Evolutionary conservation across 2,113 vertebrate genomes (phyloP), one percentile per base, ranked within the genome.

Genomic region (Esox niger): DNA sequence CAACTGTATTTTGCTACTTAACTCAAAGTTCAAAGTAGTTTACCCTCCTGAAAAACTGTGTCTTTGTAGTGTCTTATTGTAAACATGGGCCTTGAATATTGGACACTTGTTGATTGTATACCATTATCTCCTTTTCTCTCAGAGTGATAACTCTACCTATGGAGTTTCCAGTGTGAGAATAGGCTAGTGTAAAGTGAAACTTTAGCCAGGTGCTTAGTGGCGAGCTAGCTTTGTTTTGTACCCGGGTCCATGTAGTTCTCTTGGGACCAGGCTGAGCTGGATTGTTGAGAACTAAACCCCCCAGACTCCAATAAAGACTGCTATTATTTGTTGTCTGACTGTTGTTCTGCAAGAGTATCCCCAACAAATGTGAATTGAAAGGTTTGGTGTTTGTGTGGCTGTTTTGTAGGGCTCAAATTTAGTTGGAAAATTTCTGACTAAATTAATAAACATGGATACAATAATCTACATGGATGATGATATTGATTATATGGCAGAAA

Each of bases 181-280:
- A 58, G 33, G 31, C 33, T 43, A 17, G 27, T 32, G 25, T 17
- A 43, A 25, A 20, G 13, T 27, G 55, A 59, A 68, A 68, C 21
- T 52, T 11, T 68, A 68, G 21, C 33, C 23, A 26, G 15, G 21
- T 58, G 56, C 64, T 32, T 49, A 10, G 7, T n/a, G 20, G 49
- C 52, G 32, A 5, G 49, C 52, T 55, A 66, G 64, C 66, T 52
- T 68, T 68, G 54, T 58, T 68, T 25, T 68, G 9, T 43, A 9
- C 31, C 33, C 29, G 21, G 32, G 66, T 6, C 32, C 25, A 25
- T 56, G 23, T 68, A 9, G 21, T 31, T 55, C 49, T 20, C n/a
- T 29, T 66, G 49, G 29, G 46, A 31, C 30, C n/a, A 49, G 29
- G 49, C 30, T 47, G 64, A 31, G 64, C 46, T 21, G 29, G 30